Conservation (phyloP, 2,797 vertebrate species). For the Pelochelys cantorii region DNA sequence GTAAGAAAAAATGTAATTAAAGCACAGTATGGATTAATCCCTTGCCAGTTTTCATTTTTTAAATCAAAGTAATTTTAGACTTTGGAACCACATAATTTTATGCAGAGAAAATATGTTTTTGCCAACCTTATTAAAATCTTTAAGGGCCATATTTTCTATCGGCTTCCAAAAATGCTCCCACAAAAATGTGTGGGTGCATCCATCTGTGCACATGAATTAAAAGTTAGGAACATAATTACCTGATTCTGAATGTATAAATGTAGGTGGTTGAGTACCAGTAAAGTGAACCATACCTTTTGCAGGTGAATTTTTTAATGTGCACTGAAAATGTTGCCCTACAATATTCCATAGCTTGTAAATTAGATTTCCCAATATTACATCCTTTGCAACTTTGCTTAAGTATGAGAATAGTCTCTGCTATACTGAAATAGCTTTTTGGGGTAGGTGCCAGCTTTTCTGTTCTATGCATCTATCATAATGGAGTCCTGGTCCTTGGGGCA, state of each 20-base stretch:
- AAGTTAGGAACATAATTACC: conserved; percentile 62
- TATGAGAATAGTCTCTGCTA: background rate
- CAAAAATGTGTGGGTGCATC: conserved; percentile 70
- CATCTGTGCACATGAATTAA: conserved; percentile 73
- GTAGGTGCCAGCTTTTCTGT: background rate
- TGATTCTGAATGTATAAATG: conserved; percentile 59
- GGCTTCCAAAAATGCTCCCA: conserved; percentile 74
- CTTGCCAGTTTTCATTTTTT: conserved; percentile 77
- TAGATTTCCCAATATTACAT: conserved; percentile 11
- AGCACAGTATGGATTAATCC: conserved; percentile 72
- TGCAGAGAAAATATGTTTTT: conserved; percentile 68
- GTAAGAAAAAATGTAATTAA: conserved; percentile 67
- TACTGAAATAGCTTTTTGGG: background rate
- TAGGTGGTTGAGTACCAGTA: conserved; percentile 62
- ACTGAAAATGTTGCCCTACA: conserved; percentile 18
- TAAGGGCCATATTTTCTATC: conserved; percentile 71
- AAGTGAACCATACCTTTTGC: conserved; percentile 36
- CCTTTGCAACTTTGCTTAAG: background rate
- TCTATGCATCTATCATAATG: background rate
- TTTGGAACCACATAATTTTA: conserved; percentile 69
- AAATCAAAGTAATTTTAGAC: conserved; percentile 75
- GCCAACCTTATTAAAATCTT: conserved; percentile 77
- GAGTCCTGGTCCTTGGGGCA: background rate
- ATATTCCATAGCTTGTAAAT: background rate
- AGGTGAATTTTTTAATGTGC: background rate